phyloP scores from a whole-genome alignment of 1,140 invertebrate species.

The Bombus superbus region DNA sequence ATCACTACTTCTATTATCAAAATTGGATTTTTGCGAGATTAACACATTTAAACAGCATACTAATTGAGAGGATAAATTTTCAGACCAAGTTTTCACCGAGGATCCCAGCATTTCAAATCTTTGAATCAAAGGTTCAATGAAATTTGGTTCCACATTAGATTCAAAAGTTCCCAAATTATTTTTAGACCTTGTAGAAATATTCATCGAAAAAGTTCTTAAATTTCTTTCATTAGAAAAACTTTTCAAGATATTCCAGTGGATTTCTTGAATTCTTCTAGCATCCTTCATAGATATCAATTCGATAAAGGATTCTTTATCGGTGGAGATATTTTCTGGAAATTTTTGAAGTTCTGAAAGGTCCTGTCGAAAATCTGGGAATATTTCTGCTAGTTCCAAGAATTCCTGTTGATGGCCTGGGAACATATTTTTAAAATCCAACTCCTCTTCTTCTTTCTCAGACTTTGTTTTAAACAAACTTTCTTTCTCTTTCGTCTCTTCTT shows the following conservation, averaged over 20 bases:
- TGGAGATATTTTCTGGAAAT: conserved; percentile 85
- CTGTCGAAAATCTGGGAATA: conserved; percentile 91
- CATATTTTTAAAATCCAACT: conserved; percentile 82
- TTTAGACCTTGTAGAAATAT: neutral
- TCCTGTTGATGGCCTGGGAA: conserved; percentile 90
- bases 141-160: conserved; percentile 76
- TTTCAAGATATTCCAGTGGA: conserved; percentile 85
- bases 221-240: neutral
- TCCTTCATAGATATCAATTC: conserved; percentile 84
- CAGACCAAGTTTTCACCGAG: conserved; percentile 83
- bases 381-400: conserved; percentile 86
- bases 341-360: conserved; percentile 69
- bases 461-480: conserved; percentile 93
- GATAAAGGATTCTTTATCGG: conserved; percentile 36
- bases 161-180: neutral
- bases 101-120: conserved; percentile 85
- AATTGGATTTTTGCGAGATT: conserved; percentile 35
- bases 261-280: conserved; percentile 83
- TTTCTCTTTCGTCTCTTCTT: conserved; percentile 88
- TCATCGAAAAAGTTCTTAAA: no score
- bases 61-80: conserved; percentile 81
- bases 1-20: no score
- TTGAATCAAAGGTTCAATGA: conserved; percentile 83
- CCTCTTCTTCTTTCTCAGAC: conserved; percentile 88
- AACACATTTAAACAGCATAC: conserved; percentile 84